These are phyloP conservation scores for Monochamus alternatus DNA, from an alignment of 2,888 invertebrate genomes.

Conservation along the genomic window DNA sequence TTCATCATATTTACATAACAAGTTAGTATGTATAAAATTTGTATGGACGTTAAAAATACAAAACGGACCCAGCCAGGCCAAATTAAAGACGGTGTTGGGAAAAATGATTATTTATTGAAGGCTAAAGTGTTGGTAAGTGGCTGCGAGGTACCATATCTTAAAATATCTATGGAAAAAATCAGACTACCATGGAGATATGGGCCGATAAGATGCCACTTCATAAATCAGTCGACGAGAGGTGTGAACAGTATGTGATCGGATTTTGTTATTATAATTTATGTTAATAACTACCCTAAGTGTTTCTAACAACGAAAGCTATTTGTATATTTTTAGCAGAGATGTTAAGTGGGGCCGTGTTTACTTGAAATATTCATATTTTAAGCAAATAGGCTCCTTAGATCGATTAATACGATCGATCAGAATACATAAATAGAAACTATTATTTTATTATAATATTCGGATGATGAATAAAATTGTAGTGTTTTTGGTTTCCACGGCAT, in stretches of 20 bases:
- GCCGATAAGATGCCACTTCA: conserved; percentile 63
- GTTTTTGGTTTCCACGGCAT: no score
- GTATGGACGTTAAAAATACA: conserved; percentile 8
- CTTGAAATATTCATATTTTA: neutral
- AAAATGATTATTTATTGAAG: conserved; percentile 64
- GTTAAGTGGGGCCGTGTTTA: neutral
- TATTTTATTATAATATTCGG: no score
- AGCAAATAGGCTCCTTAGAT: neutral
- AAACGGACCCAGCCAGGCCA: conserved; percentile 8
- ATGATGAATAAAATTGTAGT: no score
- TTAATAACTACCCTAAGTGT: conserved; percentile 14
- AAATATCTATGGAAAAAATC: conserved; percentile 64
- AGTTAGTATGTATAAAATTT: conserved; percentile 13
- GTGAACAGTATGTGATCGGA: conserved; percentile 55
- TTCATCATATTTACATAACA: conserved; percentile 25
- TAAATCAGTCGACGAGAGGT: conserved; percentile 64
- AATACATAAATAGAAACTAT: no score
- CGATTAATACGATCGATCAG: no score
- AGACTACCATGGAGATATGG: conserved; percentile 68
- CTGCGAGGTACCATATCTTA: conserved; percentile 62
- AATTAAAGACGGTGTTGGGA: conserved; percentile 49
- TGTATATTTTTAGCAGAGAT: neutral
- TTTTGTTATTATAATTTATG: conserved; percentile 24
- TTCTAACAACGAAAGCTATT: neutral
- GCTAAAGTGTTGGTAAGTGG: conserved; percentile 65